Conservation (phyloP, 2,797 vertebrate genomes). For the Urosaurus nigricauda region DNA sequence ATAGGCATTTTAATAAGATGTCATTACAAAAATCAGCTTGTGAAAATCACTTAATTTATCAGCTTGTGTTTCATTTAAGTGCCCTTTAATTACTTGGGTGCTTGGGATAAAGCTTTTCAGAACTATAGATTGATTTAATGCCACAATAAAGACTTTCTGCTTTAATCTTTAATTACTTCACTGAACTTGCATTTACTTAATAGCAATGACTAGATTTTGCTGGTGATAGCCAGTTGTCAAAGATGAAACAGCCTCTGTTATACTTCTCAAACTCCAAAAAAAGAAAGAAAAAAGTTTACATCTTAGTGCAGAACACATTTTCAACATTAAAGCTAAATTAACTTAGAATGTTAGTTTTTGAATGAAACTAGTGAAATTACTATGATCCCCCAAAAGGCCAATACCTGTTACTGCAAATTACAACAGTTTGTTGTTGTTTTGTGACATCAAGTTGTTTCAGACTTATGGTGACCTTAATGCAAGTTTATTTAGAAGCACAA, state of each 20-base stretch:
- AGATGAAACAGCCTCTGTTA: constrained; percentile 41
- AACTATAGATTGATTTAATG: constrained; percentile 73
- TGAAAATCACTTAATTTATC: constrained; percentile 67
- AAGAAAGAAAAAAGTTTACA: constrained; percentile 33
- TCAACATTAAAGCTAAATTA: not conserved
- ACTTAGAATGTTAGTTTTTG: no score
- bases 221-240: constrained; percentile 59
- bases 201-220: constrained; percentile 57
- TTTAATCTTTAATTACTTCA: constrained; percentile 71
- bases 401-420: no score
- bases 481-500: no score
- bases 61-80: constrained; percentile 65
- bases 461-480: no score
- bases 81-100: constrained; percentile 66
- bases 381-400: no score
- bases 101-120: constrained; percentile 67
- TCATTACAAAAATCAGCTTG: constrained; percentile 61
- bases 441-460: no score
- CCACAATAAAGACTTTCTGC: constrained; percentile 68
- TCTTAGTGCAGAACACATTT: constrained; percentile 1
- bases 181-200: constrained; percentile 69
- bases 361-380: no score
- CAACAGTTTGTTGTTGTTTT: no score
- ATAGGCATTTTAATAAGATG: constrained; percentile 51
- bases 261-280: not conserved